These are phyloP conservation scores for Aphrocallistes beatrix DNA, from an alignment of 37 sponge, comb jelly and placozoan genomes.

Conservation along the genomic window DNA sequence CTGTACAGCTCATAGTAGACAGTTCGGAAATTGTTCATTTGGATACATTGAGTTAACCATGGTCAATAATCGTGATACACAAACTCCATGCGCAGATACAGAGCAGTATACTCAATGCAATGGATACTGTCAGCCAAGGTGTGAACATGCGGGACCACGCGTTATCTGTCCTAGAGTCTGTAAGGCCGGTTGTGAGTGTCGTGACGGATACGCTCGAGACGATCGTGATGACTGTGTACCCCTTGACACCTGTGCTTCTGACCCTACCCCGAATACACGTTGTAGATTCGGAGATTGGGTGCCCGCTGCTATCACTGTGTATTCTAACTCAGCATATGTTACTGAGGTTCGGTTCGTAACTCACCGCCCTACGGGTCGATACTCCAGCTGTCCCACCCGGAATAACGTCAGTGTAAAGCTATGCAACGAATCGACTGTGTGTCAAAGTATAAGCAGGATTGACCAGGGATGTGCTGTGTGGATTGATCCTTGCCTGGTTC, in stretches of 20 bases:
- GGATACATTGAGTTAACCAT: constrained; percentile 40
- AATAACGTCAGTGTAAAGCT: background rate
- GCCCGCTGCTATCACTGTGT: background rate
- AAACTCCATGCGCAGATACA: too few relatives aligned
- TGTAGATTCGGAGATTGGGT: background rate
- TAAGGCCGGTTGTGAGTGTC: background rate
- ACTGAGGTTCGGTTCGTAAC: background rate
- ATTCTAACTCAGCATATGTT: background rate
- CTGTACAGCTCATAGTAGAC: constrained; percentile 21
- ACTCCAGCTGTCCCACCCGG: background rate
- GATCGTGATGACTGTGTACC: background rate
- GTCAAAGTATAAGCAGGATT: background rate
- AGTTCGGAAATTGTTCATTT: constrained; percentile 32
- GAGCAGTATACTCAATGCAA: background rate
- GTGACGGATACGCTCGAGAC: background rate
- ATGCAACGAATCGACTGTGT: background rate
- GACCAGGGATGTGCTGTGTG: background rate
- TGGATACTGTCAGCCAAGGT: background rate
- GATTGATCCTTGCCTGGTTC: background rate
- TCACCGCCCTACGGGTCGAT: background rate
- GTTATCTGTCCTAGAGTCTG: background rate
- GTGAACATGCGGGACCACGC: background rate
- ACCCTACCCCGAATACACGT: background rate
- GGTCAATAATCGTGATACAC: background rate
- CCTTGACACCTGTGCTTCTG: background rate